Conservation (phyloP, 1,140 invertebrate species). For the Polyergus mexicanus region DNA sequence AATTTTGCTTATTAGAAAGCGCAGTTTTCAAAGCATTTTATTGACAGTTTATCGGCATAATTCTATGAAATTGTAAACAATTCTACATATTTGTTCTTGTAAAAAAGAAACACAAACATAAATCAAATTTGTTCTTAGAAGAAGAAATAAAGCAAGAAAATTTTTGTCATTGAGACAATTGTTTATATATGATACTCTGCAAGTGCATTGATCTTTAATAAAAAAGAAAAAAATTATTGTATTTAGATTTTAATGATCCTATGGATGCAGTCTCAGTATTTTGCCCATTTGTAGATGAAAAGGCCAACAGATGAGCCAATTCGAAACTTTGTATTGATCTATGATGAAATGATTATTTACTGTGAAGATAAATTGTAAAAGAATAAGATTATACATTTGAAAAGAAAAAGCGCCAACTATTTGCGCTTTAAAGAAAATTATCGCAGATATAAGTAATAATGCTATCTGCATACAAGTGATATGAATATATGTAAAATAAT, state of each 20-base stretch:
- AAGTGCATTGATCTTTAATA: background rate
- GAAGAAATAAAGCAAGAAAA: background rate
- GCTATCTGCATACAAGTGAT: slow-evolving; percentile 66
- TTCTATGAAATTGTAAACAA: background rate
- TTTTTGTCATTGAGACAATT: background rate
- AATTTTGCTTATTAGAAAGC: slow-evolving; percentile 21
- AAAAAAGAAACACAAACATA: background rate
- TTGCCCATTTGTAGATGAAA: slow-evolving; percentile 5
- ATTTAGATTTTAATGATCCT: slow-evolving; percentile 8
- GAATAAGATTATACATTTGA: slow-evolving; percentile 7
- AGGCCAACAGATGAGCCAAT: slow-evolving; percentile 8
- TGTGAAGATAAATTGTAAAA: background rate
- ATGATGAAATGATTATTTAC: slow-evolving; percentile 3
- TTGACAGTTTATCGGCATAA: background rate
- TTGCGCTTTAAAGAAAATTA: slow-evolving; percentile 51
- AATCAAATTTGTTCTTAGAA: background rate
- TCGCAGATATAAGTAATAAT: slow-evolving; percentile 42
- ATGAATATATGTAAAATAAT: slow-evolving; percentile 70
- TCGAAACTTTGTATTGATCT: slow-evolving; percentile 33
- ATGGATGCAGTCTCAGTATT: slow-evolving; percentile 24
- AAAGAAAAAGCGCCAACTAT: slow-evolving; percentile 27
- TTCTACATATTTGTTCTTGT: background rate
- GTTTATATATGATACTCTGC: background rate
- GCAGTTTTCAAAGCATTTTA: slow-evolving; percentile 10
- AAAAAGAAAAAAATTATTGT: background rate